Base-by-base conservation (phyloP, 2,797 vertebrate species). In the Acipenser oxyrinchus region DNA sequence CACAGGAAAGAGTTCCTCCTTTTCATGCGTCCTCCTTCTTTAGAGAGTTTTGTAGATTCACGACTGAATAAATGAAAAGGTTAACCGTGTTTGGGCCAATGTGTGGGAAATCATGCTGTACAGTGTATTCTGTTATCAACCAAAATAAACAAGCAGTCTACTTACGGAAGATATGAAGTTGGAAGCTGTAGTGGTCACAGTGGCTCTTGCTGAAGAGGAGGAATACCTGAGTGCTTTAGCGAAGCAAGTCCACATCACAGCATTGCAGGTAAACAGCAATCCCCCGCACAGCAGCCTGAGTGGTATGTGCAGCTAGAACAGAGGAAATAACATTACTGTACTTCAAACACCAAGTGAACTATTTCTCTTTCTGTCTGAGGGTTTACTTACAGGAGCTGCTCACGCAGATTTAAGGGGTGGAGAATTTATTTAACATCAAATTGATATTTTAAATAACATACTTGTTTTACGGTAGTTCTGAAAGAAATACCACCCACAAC, bases 171-270 rank as follows among this genome's bases (percentile, higher is more conserved):
- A 93, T 82, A 97, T 82, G 85, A 95, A 95, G 83, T 95, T 98
- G 77, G 94, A 94, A 76, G 93, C 93, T 0, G 88, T 93, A 1
- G 88, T 91, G 1, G 94, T 98, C 86, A 98, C 91, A 69, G 96
- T 94, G 63, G 92, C 92, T 64, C 85, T 63, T 60, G 95, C 90
- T 0, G 94, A 97, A 74, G 93, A 96, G 66, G 92, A 93, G 58
- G 93, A 95, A 75, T 92, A 91, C 73, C 91, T 88, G 81, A 98
- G 90, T 10, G 93, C 94, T 79, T 93, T 96, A 61, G 93, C 89
- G 51, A 97, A 94, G 83, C 95, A 91, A 0, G 91, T 94, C 95
- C 95, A 98, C 94, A 97, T 96, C 80, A 95, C 82, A 51, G 92
- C 89, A 51, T 95, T 96, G 83, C 91, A 93, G 15, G 77, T 84